Base-by-base conservation (phyloP, 2,113 vertebrate species). In the Aphyosemion australe region DNA sequence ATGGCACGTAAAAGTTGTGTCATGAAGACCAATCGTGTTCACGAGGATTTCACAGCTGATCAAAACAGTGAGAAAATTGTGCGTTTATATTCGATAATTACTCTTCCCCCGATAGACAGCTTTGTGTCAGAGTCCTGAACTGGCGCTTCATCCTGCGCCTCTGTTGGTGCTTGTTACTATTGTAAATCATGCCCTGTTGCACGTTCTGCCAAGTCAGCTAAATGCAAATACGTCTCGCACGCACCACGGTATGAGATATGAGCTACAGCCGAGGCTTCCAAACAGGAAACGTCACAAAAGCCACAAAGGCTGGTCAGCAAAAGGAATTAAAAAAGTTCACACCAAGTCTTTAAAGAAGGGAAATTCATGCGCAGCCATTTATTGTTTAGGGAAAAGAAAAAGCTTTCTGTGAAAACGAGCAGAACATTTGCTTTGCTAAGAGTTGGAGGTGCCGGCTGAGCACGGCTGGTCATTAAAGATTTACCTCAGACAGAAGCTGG, bases 381-480 rank as follows among this genome's bases (percentile, higher is more conserved):
- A 21, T n/a, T 8, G 41, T 13, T 14, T 15, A 6, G 2, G 9
- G 34, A 11, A 52, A 62, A 54, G 34, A 1, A 59, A 10, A 48
- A 39, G 20, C 39, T 57, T 45, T 67, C 13, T 34, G 3, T 18
- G 20, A 18, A 55, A 54, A 43, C 43, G 19, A 52, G 18, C 7
- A 58, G 31, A 69, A 53, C 50, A 50, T 75, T 48, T 66, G 50
- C 50, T 54, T 45, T 65, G 54, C 31, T 54, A 68, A 73, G 54
- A 64, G 43, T 19, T 64, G 12, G 51, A 65, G 42, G 64, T 5
- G 3, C 10, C 39, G 67, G 19, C 42, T 60, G 53, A 75, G 55
- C 62, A 75, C 63, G 71, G 56, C 63, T 12, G 54, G 52, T 66
- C 88, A 80, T 84, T 76, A 88, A 90, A 89, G 65, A 84, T 88